phyloP scores from a whole-genome alignment of 2,797 vertebrate genomes.

The Pseudopleuronectes americanus region DNA sequence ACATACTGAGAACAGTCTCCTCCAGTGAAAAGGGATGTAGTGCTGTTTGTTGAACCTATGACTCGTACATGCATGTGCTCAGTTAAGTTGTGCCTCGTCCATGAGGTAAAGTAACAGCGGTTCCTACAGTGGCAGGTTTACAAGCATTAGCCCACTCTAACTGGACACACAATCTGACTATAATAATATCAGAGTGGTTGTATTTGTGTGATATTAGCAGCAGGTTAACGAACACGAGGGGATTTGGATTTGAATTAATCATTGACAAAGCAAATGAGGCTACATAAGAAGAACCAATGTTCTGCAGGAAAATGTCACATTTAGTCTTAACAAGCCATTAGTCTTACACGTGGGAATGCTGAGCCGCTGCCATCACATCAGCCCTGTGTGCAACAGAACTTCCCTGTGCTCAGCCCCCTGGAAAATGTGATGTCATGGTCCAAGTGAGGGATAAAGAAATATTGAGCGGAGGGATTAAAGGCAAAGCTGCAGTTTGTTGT shows the following conservation, averaged over 20 bases:
- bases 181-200: no score
- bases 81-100: not conserved
- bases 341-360: no score
- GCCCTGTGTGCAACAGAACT: not conserved
- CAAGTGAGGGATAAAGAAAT: not conserved
- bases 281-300: no score
- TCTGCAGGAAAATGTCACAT: no score
- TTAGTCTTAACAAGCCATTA: not conserved
- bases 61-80: no score
- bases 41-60: no score
- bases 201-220: no score
- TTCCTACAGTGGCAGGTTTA: not conserved
- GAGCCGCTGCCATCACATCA: not conserved
- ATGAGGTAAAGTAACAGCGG: not conserved
- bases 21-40: no score
- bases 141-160: not conserved
- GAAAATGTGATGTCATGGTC: not conserved
- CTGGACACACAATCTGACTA: not conserved
- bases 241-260: no score
- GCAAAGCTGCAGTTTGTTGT: not conserved
- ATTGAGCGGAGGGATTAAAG: not conserved
- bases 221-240: no score
- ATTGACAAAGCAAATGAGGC: no score
- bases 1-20: no score
- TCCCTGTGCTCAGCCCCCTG: not conserved